Conservation (phyloP, 2,113 vertebrate genomes). For the Diglossa brunneiventris region DNA sequence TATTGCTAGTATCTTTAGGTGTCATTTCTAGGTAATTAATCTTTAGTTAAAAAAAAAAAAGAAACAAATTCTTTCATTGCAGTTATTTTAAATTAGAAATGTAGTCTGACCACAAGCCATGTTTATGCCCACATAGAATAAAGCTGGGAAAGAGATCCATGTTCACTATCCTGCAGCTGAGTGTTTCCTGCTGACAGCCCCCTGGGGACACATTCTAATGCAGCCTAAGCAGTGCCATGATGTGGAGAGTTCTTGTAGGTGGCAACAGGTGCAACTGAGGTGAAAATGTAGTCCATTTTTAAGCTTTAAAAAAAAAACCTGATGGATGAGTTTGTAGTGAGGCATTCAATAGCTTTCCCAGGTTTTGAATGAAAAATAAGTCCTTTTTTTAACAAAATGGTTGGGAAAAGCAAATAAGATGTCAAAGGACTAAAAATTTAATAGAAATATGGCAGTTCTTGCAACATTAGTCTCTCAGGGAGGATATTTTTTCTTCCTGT, state of each 20-base stretch:
- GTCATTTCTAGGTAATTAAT: neutral
- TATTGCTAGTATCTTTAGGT: neutral
- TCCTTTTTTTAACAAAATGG: neutral
- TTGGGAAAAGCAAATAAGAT: neutral
- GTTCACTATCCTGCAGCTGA: neutral
- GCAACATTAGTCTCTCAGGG: neutral
- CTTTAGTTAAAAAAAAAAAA: neutral
- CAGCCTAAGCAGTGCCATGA: neutral
- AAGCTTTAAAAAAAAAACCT: neutral
- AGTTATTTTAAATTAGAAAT: neutral
- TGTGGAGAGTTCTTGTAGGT: neutral
- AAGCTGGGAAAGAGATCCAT: neutral
- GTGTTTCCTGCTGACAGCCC: neutral
- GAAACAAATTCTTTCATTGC: neutral
- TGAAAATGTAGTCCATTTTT: neutral
- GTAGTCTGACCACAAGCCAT: neutral
- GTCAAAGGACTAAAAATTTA: neutral
- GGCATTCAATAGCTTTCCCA: neutral
- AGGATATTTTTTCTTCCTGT: neutral
- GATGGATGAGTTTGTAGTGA: neutral
- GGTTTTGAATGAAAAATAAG: neutral
- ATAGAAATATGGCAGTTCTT: neutral
- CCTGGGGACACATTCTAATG: neutral
- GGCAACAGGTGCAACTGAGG: neutral
- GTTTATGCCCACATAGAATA: neutral